Conservation (phyloP, 2,113 vertebrate species). For the Apteryx mantelli region DNA sequence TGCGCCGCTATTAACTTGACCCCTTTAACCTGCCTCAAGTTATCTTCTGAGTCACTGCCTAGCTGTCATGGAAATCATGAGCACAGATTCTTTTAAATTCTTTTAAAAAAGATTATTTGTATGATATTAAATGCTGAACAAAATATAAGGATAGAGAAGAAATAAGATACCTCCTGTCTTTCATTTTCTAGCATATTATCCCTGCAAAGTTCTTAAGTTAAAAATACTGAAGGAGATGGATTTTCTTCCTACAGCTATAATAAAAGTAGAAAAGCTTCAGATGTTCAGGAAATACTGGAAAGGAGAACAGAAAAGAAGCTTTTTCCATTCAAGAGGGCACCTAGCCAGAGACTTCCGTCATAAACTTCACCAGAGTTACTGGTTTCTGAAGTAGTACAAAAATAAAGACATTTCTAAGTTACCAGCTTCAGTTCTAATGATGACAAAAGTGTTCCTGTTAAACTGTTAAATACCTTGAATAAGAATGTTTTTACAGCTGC, state of each 20-base stretch:
- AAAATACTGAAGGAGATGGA: not conserved
- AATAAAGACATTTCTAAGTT: not conserved
- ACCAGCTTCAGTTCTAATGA: not conserved
- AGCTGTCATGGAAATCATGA: not conserved
- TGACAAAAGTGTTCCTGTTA: not conserved
- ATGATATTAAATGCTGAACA: not conserved
- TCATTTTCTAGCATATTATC: not conserved
- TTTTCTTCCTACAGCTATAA: not conserved
- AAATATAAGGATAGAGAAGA: not conserved
- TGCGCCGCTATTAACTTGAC: not conserved
- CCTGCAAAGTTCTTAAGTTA: not conserved
- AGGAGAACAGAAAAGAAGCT: constrained; percentile 12
- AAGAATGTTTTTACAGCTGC: not conserved
- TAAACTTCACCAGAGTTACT: not conserved
- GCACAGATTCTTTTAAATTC: not conserved
- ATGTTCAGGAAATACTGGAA: constrained; percentile 19
- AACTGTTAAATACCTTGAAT: constrained; percentile 4
- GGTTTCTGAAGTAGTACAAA: not conserved
- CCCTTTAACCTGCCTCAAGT: not conserved
- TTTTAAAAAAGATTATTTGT: not conserved
- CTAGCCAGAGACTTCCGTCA: not conserved
- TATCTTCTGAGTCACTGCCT: not conserved
- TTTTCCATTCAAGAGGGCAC: not conserved
- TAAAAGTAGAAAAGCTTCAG: not conserved
- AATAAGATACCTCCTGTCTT: not conserved